A percentile compares a stretch with the other conserved stretches of the same genome.
phyloP scores from a whole-genome alignment of 2,113 vertebrate genomes.

The Crotalus helleri region DNA sequence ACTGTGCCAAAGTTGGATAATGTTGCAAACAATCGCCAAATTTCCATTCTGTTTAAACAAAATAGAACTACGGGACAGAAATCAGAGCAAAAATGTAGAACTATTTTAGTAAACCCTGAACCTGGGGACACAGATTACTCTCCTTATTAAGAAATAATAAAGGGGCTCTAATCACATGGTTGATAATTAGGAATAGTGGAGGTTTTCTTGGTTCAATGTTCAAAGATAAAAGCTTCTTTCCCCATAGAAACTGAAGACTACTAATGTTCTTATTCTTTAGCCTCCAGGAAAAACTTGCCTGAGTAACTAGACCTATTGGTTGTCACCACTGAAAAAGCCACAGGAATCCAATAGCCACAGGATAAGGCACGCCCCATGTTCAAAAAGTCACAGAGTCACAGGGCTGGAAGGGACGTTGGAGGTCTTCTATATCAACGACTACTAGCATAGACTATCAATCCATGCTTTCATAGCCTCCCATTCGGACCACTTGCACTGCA shows the following conservation, averaged over 20 bases:
- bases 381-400: background rate
- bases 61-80: background rate
- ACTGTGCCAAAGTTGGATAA: background rate
- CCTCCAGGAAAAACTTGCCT: background rate
- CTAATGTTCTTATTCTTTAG: background rate
- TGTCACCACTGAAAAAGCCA: background rate
- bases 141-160: background rate
- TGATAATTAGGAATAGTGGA: too few species aligned
- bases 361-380: background rate
- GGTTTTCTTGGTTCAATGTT: too few species aligned
- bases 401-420: background rate
- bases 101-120: background rate
- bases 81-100: background rate
- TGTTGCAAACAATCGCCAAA: background rate
- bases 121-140: background rate
- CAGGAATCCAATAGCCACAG: background rate
- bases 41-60: background rate
- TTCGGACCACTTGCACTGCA: background rate
- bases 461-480: background rate
- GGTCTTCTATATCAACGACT: background rate
- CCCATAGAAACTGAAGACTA: background rate
- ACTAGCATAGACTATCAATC: background rate
- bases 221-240: too few species aligned
- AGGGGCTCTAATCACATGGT: background rate
- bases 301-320: background rate